phyloP scores from a whole-genome alignment of 2,888 invertebrate genomes.

The Mellilla xanthometata region DNA sequence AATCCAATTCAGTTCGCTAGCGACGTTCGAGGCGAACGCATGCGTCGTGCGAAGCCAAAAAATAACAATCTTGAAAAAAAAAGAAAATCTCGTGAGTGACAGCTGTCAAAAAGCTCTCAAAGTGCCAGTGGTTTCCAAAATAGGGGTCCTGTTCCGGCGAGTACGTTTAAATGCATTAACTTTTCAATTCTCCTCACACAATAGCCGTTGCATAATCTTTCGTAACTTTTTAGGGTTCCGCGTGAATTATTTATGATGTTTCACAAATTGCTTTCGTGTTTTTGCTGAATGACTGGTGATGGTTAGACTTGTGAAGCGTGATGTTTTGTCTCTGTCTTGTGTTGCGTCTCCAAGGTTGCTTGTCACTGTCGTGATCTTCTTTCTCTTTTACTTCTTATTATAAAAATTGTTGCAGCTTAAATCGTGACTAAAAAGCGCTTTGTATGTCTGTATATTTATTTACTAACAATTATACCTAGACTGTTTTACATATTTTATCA shows the following conservation, averaged over 20 bases:
- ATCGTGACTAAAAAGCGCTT: too few relatives aligned
- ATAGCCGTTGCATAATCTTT: conserved; percentile 25
- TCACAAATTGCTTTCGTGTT: conserved; percentile 4
- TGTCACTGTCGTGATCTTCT: not conserved
- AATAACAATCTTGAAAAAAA: conserved; percentile 1
- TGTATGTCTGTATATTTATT: too few relatives aligned
- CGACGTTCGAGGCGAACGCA: conserved; percentile 8
- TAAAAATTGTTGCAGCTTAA: not conserved
- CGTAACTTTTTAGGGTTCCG: conserved; percentile 31
- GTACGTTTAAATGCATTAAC: conserved; percentile 22
- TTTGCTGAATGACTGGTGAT: not conserved
- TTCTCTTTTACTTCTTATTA: not conserved
- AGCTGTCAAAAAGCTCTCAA: conserved; percentile 28
- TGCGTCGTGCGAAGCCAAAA: conserved; percentile 5
- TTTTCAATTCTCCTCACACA: conserved; percentile 14
- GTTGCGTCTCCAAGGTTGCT: conserved; percentile 1
- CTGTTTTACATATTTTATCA: too few relatives aligned
- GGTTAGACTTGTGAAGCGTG: not conserved
- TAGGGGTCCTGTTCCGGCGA: conserved; percentile 23
- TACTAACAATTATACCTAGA: too few relatives aligned
- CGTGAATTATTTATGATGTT: conserved; percentile 10
- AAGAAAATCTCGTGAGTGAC: conserved; percentile 23
- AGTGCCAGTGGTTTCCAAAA: conserved; percentile 24
- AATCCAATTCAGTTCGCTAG: conserved; percentile 23
- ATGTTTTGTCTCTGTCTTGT: conserved; percentile 5